A percentile compares a stretch with the other conserved stretches of the same genome.
These are phyloP conservation scores for Melopsittacus undulatus DNA, from an alignment of 2,797 vertebrate species.

Conservation along the genomic window DNA sequence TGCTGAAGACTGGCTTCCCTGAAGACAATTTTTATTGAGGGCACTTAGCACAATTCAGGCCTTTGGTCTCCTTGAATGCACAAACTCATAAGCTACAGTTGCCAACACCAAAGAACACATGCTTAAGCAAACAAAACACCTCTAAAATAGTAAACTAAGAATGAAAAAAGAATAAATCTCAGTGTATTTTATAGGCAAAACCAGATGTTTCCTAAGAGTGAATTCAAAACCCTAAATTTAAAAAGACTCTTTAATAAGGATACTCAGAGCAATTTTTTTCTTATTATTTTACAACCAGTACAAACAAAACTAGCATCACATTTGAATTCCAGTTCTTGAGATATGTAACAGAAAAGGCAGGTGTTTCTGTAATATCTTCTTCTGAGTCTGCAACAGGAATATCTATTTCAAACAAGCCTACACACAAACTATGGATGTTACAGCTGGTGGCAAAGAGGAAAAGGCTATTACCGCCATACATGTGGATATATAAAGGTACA, in stretches of 20 bases:
- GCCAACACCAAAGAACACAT: fast-evolving
- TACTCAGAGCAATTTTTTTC: not conserved
- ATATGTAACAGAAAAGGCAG: not conserved
- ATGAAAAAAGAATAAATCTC: not conserved
- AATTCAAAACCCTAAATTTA: not conserved
- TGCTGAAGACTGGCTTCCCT: not conserved
- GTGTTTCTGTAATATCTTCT: not conserved
- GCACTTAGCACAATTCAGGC: not conserved
- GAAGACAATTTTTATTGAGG: not conserved
- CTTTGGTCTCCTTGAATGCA: not conserved
- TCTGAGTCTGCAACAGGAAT: not conserved
- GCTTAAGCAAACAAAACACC: not conserved
- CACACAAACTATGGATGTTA: not conserved
- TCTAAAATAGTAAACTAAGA: not conserved
- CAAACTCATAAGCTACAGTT: not conserved
- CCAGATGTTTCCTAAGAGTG: not conserved
- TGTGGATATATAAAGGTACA: not conserved
- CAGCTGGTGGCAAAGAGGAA: not conserved
- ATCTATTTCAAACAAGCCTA: not conserved
- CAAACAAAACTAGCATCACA: not conserved
- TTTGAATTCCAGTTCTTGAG: not conserved
- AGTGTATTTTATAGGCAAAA: not conserved
- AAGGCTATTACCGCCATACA: not conserved
- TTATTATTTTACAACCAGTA: not conserved
- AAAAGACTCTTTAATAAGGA: not conserved